phyloP scores from a whole-genome alignment of 1,140 invertebrate species.

The Pseudomyrmex cubaensis region DNA sequence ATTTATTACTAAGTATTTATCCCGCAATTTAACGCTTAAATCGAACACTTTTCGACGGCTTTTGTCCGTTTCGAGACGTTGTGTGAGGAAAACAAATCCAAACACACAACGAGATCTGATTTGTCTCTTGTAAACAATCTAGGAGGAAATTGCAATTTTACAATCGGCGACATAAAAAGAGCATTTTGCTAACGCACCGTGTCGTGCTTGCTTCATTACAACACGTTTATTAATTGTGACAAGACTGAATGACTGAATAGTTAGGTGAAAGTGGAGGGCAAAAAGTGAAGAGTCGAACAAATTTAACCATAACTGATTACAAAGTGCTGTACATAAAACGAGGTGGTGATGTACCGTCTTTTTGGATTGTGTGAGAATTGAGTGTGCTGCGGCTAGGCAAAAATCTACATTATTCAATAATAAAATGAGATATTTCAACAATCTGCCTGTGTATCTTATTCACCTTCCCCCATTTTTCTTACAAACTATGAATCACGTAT shows the following conservation, averaged over 20 bases:
- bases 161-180: not conserved
- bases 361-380: conserved; percentile 36
- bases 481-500: no score
- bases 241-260: conserved; percentile 51
- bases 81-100: no score
- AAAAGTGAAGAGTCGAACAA: conserved; percentile 31
- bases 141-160: not conserved
- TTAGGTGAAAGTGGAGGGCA: conserved; percentile 39
- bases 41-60: no score
- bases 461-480: no score
- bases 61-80: no score
- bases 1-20: no score
- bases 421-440: conserved; percentile 49
- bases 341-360: conserved; percentile 35
- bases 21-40: no score
- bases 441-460: not conserved
- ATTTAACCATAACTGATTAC: conserved; percentile 29
- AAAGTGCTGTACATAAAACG: conserved; percentile 54
- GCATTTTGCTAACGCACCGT: not conserved
- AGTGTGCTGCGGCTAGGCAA: conserved; percentile 25
- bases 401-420: conserved; percentile 32
- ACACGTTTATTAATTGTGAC: conserved; percentile 27
- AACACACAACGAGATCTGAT: no score
- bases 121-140: not conserved
- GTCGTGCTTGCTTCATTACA: conserved; percentile 45